Conservation (phyloP, 2,888 invertebrate species). For the Drosophila infuscata region DNA sequence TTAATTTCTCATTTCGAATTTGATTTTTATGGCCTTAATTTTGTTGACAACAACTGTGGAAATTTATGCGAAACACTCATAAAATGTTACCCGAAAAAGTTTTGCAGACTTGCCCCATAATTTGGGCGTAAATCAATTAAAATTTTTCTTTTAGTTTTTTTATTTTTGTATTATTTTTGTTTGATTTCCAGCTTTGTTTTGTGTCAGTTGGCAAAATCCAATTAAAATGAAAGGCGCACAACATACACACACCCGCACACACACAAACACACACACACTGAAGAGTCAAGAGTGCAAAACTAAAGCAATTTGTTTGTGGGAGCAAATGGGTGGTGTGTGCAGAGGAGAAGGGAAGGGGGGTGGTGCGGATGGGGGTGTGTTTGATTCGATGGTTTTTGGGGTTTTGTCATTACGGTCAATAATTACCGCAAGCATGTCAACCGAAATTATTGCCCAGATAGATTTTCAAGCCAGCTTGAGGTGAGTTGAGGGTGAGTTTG, state of each 20-base stretch:
- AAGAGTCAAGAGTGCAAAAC: slow-evolving; percentile 62
- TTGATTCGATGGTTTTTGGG: slow-evolving; percentile 61
- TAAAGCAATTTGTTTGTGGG: slow-evolving; percentile 73
- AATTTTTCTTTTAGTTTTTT: slow-evolving; percentile 3
- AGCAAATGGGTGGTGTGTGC: background rate
- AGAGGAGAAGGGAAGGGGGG: too few species aligned
- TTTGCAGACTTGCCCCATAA: slow-evolving; percentile 40
- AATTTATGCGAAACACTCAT: slow-evolving; percentile 45
- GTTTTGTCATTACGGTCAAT: slow-evolving; percentile 84
- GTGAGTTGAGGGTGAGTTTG: slow-evolving; percentile 5
- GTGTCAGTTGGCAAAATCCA: slow-evolving; percentile 62
- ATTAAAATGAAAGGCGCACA: slow-evolving; percentile 57
- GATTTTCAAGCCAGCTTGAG: slow-evolving; percentile 54
- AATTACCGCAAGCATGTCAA: slow-evolving; percentile 84
- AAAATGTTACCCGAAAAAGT: slow-evolving; percentile 26
- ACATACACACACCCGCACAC: slow-evolving; percentile 10
- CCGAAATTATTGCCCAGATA: slow-evolving; percentile 82
- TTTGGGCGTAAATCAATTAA: slow-evolving; percentile 52
- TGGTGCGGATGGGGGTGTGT: background rate
- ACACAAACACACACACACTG: slow-evolving; percentile 2
- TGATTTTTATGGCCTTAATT: slow-evolving; percentile 55
- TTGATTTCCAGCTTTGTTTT: slow-evolving; percentile 37
- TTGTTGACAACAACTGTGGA: slow-evolving; percentile 48
- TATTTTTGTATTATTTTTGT: slow-evolving; percentile 40
- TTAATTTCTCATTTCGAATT: slow-evolving; percentile 47